A percentile compares a stretch with the other conserved stretches of the same genome.
phyloP scores from a whole-genome alignment of 2,797 vertebrate species.

The Catamblyrhynchus diadema region DNA sequence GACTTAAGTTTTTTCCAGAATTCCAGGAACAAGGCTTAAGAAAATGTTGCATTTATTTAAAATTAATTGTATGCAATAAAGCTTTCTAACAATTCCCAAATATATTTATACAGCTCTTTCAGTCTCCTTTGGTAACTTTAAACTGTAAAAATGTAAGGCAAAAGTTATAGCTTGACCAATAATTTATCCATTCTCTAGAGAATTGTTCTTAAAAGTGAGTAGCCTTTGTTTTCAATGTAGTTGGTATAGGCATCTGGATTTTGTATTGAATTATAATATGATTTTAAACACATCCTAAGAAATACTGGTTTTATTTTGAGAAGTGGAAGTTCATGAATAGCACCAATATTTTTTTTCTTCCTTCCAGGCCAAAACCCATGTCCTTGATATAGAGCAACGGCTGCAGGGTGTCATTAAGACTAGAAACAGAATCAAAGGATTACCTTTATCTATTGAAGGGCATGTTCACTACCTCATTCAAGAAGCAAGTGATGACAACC shows the following conservation, averaged over 20 bases:
- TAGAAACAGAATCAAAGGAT: conserved; percentile 92
- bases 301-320: background rate
- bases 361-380: conserved; percentile 93
- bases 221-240: background rate
- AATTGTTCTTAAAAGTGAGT: background rate
- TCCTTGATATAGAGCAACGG: conserved; percentile 94
- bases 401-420: conserved; percentile 96
- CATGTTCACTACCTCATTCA: conserved; percentile 98
- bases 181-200: background rate
- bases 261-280: background rate
- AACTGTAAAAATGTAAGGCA: background rate
- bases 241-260: background rate
- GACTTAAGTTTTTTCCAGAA: background rate
- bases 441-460: conserved; percentile 96
- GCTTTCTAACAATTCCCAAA: background rate
- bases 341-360: background rate
- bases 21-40: background rate
- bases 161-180: background rate
- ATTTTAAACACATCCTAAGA: background rate
- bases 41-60: background rate
- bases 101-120: background rate
- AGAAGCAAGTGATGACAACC: conserved; percentile 91
- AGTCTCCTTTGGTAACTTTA: background rate
- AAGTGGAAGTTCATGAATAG: background rate
- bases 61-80: background rate